Evolutionary conservation across 1,140 invertebrate genomes (phyloP).

Genomic region (Eulimnadia texana): DNA sequence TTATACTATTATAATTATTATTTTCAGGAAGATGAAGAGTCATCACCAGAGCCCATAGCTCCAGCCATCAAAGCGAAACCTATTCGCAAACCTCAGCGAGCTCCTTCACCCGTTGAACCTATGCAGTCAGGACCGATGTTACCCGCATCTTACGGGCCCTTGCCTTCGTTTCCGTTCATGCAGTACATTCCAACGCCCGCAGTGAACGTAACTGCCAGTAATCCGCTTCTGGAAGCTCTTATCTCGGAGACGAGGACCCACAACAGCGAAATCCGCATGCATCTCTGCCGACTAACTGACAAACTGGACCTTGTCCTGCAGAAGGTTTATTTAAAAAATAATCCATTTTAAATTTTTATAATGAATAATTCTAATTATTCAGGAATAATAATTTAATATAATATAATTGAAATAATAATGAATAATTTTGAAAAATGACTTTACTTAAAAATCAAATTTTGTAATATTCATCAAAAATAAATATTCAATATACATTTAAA

Average conservation of each 20-base stretch:
- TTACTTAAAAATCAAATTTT: no score
- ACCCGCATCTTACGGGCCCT: background rate
- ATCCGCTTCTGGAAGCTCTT: background rate
- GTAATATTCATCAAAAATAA: no score
- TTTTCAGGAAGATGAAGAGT: background rate
- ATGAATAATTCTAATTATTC: no score
- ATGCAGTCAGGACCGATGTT: background rate
- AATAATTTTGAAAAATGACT: no score
- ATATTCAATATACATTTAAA: no score
- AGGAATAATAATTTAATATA: no score
- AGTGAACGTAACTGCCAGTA: background rate
- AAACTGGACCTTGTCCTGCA: background rate
- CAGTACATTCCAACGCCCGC: background rate
- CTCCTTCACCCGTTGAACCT: background rate
- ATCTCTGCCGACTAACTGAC: conserved; percentile 1
- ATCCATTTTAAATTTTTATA: no score
- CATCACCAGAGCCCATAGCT: background rate
- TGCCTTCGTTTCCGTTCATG: background rate
- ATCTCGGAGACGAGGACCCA: conserved; percentile 3
- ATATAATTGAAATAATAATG: no score
- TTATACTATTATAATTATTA: no score
- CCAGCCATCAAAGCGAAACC: background rate
- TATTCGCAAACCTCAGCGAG: background rate
- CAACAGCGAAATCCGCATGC: conserved; percentile 1
- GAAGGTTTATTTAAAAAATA: background rate